phyloP scores from a whole-genome alignment of 2,888 invertebrate genomes.

The Lysandra coridon region DNA sequence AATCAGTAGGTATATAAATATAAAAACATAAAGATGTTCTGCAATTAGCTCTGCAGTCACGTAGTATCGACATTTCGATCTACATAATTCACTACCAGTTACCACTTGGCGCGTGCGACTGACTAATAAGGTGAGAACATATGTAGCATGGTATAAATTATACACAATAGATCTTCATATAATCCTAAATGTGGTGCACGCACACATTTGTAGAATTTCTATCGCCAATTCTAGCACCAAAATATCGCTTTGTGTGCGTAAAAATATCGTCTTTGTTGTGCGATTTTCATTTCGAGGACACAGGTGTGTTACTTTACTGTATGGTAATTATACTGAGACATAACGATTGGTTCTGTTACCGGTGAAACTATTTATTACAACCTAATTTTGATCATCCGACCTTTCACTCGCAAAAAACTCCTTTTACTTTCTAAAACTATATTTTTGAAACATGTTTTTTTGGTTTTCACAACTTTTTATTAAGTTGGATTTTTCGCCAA shows the following conservation, averaged over 20 bases:
- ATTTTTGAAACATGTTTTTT: background rate
- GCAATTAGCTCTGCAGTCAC: background rate
- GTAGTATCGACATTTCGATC: slow-evolving; percentile 4
- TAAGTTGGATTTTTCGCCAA: too few relatives aligned
- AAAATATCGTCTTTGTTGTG: too few relatives aligned
- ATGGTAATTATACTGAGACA: too few relatives aligned
- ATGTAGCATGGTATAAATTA: too few relatives aligned
- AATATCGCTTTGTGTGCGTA: too few relatives aligned
- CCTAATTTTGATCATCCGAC: background rate
- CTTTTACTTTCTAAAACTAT: background rate
- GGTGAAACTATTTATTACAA: background rate
- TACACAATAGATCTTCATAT: too few relatives aligned
- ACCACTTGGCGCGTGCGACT: background rate
- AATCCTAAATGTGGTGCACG: too few relatives aligned
- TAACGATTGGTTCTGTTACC: background rate
- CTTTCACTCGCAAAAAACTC: background rate
- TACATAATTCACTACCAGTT: background rate
- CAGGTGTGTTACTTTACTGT: too few relatives aligned
- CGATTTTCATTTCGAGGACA: too few relatives aligned
- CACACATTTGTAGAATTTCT: too few relatives aligned
- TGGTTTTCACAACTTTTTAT: background rate
- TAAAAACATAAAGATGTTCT: background rate
- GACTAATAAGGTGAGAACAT: background rate
- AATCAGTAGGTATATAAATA: background rate
- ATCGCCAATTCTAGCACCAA: too few relatives aligned